Conservation (phyloP, 1,140 invertebrate species). For the Grapholita molesta region DNA sequence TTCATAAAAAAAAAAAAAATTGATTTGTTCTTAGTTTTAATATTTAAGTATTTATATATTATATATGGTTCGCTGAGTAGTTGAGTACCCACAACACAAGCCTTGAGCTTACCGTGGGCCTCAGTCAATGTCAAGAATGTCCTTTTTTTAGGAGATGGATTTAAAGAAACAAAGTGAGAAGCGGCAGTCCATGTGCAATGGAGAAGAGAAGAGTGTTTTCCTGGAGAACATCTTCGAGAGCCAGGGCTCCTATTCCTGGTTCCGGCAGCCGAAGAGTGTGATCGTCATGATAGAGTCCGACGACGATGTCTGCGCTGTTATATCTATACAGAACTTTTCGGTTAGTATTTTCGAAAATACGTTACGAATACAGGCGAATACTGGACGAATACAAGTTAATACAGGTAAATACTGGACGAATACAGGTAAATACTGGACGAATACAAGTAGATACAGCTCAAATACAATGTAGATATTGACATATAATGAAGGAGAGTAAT, state of each 20-base stretch:
- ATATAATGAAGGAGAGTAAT: no score
- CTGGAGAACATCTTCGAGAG: conserved; percentile 39
- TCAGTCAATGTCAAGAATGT: not conserved
- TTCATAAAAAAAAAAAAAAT: no score
- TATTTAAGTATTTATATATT: no score
- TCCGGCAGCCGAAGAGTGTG: conserved; percentile 77
- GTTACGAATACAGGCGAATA: not conserved
- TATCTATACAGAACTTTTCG: conserved; percentile 86
- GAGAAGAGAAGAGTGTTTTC: conserved; percentile 33
- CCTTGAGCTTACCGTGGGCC: no score
- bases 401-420: not conserved
- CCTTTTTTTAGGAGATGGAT: conserved; percentile 36
- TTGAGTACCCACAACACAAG: no score
- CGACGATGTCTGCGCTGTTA: conserved; percentile 82
- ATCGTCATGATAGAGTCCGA: conserved; percentile 82
- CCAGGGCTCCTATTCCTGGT: conserved; percentile 44
- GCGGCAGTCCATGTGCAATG: conserved; percentile 49
- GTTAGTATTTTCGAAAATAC: conserved; percentile 72
- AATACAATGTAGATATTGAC: no score
- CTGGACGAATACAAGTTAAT: not conserved
- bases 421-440: not conserved
- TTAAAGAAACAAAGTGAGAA: conserved; percentile 38
- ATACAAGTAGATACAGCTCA: not conserved
- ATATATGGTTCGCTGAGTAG: no score
- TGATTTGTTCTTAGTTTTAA: no score